Conservation (phyloP, 2,888 invertebrate genomes). For the Epistrophe eligans region DNA sequence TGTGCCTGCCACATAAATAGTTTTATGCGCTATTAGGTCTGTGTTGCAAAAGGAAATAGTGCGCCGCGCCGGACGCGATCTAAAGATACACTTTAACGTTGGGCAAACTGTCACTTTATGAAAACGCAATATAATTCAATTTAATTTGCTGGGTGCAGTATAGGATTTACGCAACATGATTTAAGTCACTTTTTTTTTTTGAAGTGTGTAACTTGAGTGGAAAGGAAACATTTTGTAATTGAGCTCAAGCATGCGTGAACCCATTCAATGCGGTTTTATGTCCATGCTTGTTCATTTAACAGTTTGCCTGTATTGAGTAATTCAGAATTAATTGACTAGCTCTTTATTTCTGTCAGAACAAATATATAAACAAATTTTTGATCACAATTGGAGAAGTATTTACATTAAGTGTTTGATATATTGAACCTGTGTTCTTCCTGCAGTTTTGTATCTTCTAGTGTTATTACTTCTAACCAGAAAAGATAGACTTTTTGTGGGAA, state of each 20-base stretch:
- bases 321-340: background rate
- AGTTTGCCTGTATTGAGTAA: background rate
- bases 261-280: background rate
- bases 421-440: too few species aligned
- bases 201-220: conserved; percentile 29
- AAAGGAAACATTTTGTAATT: background rate
- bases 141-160: conserved; percentile 48
- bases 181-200: conserved; percentile 54
- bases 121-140: background rate
- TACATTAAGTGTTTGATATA: background rate
- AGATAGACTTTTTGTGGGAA: too few species aligned
- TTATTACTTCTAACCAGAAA: too few species aligned
- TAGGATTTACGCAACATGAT: conserved; percentile 66
- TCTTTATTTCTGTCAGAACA: background rate
- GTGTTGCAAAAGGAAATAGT: conserved; percentile 25
- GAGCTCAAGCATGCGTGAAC: conserved; percentile 16
- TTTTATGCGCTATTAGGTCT: conserved; percentile 36
- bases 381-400: background rate
- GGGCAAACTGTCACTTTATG: conserved; percentile 35
- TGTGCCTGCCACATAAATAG: conserved; percentile 48
- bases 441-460: too few species aligned
- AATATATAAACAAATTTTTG: background rate
- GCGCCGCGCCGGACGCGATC: background rate
- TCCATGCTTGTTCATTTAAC: background rate
- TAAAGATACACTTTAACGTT: background rate